These are phyloP conservation scores for Semibalanus balanoides DNA, from an alignment of 1,140 invertebrate genomes.

Conservation along the genomic window DNA sequence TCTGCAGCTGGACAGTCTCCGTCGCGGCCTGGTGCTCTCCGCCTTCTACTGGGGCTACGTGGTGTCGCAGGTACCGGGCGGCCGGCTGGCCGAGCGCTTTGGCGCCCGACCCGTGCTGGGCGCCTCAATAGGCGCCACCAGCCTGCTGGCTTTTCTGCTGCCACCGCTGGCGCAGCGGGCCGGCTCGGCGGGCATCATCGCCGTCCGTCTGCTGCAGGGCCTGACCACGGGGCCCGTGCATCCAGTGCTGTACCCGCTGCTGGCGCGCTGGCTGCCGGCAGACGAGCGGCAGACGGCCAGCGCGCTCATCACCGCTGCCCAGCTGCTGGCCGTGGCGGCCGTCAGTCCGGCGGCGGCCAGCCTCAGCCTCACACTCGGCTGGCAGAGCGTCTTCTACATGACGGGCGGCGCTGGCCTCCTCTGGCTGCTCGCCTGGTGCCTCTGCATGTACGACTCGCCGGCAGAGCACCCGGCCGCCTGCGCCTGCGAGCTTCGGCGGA, in stretches of 20 bases:
- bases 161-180: not conserved
- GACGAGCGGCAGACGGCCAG: not conserved
- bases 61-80: slow-evolving; percentile 55
- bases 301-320: not conserved
- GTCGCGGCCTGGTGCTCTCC: slow-evolving; percentile 42
- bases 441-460: slow-evolving; percentile 39
- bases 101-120: not conserved
- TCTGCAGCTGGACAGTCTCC: too few species aligned
- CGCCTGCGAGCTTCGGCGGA: slow-evolving; percentile 3
- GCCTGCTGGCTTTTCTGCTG: not conserved
- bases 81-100: slow-evolving; percentile 47
- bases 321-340: not conserved
- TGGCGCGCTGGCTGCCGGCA: not conserved
- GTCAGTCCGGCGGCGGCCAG: slow-evolving; percentile 36
- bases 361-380: slow-evolving; percentile 35
- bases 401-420: slow-evolving; percentile 41
- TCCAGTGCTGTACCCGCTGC: not conserved
- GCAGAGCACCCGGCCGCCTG: slow-evolving; percentile 13
- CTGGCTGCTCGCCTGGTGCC: slow-evolving; percentile 51
- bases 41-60: slow-evolving; percentile 62
- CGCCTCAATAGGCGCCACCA: not conserved
- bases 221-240: not conserved
- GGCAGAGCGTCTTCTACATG: slow-evolving; percentile 59
- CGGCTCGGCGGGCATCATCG: not conserved
- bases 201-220: not conserved